A percentile compares a stretch with the other conserved stretches of the same genome.
Conservation (phyloP, 1,140 invertebrate species). For the Drosophila aff. region DNA sequence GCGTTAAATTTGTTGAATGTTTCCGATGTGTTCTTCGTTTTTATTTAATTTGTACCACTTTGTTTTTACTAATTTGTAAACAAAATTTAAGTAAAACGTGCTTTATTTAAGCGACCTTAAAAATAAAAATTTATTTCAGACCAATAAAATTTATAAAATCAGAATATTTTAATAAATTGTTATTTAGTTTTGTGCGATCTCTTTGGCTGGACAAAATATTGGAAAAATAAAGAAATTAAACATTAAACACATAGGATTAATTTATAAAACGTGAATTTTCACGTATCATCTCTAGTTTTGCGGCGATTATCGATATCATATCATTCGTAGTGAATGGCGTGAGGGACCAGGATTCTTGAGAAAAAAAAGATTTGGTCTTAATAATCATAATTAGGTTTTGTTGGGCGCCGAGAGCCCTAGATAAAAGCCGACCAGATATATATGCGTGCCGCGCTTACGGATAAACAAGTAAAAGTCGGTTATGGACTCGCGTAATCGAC, state of each 20-base stretch:
- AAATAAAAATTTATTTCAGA: no score
- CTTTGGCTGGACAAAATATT: neutral
- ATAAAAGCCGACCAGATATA: neutral
- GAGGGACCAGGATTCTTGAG: constrained; percentile 10
- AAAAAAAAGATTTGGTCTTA: constrained; percentile 23
- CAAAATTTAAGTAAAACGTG: neutral
- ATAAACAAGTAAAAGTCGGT: neutral
- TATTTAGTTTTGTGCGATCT: neutral
- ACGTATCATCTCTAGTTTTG: neutral
- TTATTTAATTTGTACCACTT: neutral
- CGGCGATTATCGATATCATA: constrained; percentile 15
- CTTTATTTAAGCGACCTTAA: fast-evolving
- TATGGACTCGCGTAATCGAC: constrained; percentile 68
- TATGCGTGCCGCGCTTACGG: neutral
- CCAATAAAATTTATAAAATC: neutral
- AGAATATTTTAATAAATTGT: neutral
- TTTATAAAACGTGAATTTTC: no score
- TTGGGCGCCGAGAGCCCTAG: neutral
- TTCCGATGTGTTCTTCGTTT: neutral
- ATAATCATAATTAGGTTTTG: neutral
- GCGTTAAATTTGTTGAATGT: neutral
- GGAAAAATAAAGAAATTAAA: neutral
- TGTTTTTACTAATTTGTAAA: neutral
- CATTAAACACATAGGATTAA: neutral
- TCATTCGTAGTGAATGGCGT: constrained; percentile 20